Conservation (phyloP, 2,113 vertebrate species). For the Tragelaphus strepsiceros region DNA sequence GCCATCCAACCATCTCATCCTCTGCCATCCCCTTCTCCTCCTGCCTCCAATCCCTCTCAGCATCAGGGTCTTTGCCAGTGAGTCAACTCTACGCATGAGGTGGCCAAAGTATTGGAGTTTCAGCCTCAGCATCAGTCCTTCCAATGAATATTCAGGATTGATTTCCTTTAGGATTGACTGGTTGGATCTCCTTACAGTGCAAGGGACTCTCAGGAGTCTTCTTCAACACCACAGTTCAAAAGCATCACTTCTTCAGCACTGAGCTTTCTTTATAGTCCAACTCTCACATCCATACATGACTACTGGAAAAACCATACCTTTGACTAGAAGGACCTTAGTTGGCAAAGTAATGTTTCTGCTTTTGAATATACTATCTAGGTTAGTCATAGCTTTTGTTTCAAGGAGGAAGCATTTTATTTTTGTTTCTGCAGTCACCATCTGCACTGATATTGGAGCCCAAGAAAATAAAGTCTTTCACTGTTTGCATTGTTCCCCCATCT, state of each 20-base stretch:
- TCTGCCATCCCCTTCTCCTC: background rate
- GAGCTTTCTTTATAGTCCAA: background rate
- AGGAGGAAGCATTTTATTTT: background rate
- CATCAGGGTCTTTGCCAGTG: background rate
- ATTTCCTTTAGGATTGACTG: background rate
- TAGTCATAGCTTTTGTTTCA: background rate
- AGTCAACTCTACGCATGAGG: accelerated
- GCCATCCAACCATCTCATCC: background rate
- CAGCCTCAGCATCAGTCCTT: background rate
- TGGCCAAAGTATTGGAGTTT: background rate
- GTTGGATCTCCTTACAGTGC: background rate
- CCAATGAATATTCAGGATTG: background rate
- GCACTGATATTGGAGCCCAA: background rate
- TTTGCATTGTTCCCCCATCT: background rate
- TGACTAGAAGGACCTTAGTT: background rate
- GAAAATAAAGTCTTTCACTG: background rate
- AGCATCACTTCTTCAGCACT: background rate
- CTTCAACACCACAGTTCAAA: background rate
- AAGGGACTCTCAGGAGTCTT: background rate
- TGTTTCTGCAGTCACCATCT: background rate
- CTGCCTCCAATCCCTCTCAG: background rate
- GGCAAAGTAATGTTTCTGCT: background rate
- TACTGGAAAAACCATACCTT: background rate
- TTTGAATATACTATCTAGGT: background rate
- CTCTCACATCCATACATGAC: background rate